Percentiles rank a stretch among this genome's conserved stretches.
phyloP scores from a whole-genome alignment of 2,797 vertebrate genomes.

The Argyrosomus regius region DNA sequence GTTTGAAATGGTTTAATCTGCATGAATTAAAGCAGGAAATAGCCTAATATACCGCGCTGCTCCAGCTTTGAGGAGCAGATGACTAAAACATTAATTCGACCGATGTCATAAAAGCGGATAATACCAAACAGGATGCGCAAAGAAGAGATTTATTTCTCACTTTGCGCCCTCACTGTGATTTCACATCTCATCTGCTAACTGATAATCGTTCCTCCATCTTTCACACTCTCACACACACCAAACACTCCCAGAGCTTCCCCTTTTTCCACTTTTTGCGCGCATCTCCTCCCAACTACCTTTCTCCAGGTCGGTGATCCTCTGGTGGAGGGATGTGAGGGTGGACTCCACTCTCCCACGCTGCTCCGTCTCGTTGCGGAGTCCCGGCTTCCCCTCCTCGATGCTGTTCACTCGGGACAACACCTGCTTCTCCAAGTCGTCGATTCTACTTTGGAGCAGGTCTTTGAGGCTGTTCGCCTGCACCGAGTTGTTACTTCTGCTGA shows the following conservation, averaged over 20 bases:
- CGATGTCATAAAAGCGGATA: conserved; percentile 37
- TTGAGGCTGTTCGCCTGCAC: conserved; percentile 94
- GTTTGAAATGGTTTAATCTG: conserved; percentile 55
- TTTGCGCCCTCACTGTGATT: not conserved
- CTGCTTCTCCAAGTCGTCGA: conserved; percentile 97
- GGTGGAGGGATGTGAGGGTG: conserved; percentile 94
- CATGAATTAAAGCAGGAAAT: conserved; percentile 45
- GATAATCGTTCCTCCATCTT: not conserved
- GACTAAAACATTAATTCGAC: conserved; percentile 38
- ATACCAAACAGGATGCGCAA: conserved; percentile 44
- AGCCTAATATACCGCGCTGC: conserved; percentile 2
- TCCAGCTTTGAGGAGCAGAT: conserved; percentile 33
- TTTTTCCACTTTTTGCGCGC: not conserved
- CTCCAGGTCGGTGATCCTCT: conserved; percentile 97
- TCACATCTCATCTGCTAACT: not conserved
- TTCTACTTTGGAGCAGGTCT: conserved; percentile 96
- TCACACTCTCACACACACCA: not conserved
- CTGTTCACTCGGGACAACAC: conserved; percentile 96
- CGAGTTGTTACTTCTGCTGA: conserved; percentile 95
- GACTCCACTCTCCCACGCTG: conserved; percentile 95
- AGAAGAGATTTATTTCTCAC: conserved; percentile 44
- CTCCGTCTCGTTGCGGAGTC: conserved; percentile 92
- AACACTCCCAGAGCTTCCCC: not conserved
- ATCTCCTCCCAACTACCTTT: conserved; percentile 86
- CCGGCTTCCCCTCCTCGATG: conserved; percentile 93